Evolutionary conservation across 2,888 invertebrate species (phyloP), one percentile per base, ranked within the genome.

Genomic region (Leptinotarsa rubiginosa): DNA sequence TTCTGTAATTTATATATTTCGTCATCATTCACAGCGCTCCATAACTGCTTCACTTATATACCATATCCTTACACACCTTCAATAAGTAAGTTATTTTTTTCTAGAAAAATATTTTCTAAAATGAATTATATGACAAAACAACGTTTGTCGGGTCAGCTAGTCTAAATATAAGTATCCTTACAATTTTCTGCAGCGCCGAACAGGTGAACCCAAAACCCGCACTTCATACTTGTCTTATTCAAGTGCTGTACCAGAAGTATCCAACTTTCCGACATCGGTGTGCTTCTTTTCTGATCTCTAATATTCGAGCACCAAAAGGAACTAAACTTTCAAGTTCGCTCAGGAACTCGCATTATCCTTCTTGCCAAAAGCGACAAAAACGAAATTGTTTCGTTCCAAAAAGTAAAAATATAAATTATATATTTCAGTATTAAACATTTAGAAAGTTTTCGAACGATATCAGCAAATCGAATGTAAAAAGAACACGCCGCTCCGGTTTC

Each of bases 331-430:
- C 47, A 15, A 66, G 65, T 49, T 49, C 65, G 47, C 18, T 49
- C 20, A n/a, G 13, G 15, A 66, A 66, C 65, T 66, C 47, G 47
- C 18, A 47, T 52, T 47, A 62, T 31, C 47, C 64, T 31, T 41
- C 41, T n/a, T 65, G 70, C 64, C 52, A n/a, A 49, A 50, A 64
- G 65, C 52, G 49, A 70, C 62, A 65, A 70, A 70, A 70, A 52
- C 65, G 49, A 70, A 70, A 65, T 70, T 70, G 70, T 70, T 65
- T 64, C 70, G 20, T 70, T 22, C 31, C 52, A 52, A 65, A 70
- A 65, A 65, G 65, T 65, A 70, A 70, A 65, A 70, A 65, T 70
- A 70, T 70, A 70, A 70, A 70, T 70, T 64, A 65, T 50, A 70
- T 70, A 50, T 70, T 47, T 62, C 70, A 22, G 68, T 68, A 54